Conservation (phyloP, 2,113 vertebrate species). For the Apteryx mantelli region DNA sequence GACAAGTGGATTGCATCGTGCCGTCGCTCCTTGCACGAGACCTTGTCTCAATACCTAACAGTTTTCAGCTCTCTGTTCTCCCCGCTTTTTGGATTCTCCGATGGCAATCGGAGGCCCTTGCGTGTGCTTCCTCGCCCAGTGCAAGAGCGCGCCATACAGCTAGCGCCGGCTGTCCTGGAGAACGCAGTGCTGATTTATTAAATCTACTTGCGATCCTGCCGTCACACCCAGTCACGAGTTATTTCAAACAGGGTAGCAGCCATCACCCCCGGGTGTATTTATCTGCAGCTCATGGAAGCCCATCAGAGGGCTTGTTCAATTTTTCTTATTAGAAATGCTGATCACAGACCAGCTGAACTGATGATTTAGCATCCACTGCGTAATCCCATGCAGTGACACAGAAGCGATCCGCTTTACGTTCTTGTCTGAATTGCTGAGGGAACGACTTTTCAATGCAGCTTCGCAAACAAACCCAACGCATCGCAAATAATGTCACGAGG, state of each 20-base stretch:
- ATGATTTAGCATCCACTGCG: not conserved
- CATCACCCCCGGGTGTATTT: not conserved
- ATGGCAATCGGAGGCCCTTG: not conserved
- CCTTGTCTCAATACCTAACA: not conserved
- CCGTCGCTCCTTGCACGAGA: fast-evolving
- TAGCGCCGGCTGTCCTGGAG: not conserved
- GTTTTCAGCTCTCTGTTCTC: not conserved
- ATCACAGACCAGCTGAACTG: not conserved
- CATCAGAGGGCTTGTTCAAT: not conserved
- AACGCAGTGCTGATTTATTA: not conserved
- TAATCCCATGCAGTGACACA: constrained; percentile 11
- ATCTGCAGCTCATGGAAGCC: not conserved
- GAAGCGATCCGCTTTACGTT: not conserved
- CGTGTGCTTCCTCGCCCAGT: fast-evolving
- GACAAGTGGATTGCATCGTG: fast-evolving
- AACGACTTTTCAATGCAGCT: constrained; percentile 27
- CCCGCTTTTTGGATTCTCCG: no score
- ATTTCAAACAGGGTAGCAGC: not conserved
- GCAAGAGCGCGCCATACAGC: not conserved
- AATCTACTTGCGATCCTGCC: not conserved
- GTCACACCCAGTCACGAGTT: fast-evolving
- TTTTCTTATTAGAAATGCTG: not conserved
- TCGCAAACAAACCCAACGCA: constrained; percentile 20
- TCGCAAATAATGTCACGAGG: not conserved
- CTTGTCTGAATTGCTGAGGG: constrained; percentile 16